A percentile compares a stretch with the other conserved stretches of the same genome.
phyloP scores from a whole-genome alignment of 1,140 invertebrate species.

The Aphelenchoides besseyi region DNA sequence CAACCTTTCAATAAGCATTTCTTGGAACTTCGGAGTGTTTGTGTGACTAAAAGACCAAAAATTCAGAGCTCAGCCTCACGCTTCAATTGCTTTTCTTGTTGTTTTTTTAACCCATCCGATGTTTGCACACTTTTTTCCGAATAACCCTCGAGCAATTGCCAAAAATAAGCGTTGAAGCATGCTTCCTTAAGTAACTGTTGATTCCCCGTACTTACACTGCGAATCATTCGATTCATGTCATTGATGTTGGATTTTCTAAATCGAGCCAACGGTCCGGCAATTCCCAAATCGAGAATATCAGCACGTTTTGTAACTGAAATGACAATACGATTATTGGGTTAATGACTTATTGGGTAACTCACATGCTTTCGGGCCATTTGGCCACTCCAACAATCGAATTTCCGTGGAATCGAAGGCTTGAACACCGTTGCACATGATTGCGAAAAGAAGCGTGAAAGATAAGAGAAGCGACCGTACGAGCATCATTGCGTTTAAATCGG shows the following conservation, averaged over 20 bases:
- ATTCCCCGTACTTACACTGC: no score
- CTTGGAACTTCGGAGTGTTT: no score
- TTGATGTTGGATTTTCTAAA: background rate
- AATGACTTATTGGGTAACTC: background rate
- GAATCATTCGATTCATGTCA: background rate
- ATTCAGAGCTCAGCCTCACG: no score
- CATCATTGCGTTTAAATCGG: background rate
- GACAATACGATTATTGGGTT: background rate
- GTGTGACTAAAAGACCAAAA: no score
- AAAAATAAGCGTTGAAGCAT: no score
- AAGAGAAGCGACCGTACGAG: background rate
- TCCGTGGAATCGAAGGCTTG: constrained; percentile 12
- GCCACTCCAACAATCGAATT: constrained; percentile 18
- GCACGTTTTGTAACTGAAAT: background rate
- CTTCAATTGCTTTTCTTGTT: no score
- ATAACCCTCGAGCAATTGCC: no score
- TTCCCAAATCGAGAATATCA: constrained; percentile 3
- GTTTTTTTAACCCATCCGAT: no score
- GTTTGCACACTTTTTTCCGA: no score
- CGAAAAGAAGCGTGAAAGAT: background rate
- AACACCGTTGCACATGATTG: background rate
- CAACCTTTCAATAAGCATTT: background rate
- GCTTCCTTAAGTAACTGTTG: no score
- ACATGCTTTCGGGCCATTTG: background rate
- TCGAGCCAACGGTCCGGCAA: background rate